Conservation (phyloP, 1,140 invertebrate species). For the Bradynema listronoti region DNA sequence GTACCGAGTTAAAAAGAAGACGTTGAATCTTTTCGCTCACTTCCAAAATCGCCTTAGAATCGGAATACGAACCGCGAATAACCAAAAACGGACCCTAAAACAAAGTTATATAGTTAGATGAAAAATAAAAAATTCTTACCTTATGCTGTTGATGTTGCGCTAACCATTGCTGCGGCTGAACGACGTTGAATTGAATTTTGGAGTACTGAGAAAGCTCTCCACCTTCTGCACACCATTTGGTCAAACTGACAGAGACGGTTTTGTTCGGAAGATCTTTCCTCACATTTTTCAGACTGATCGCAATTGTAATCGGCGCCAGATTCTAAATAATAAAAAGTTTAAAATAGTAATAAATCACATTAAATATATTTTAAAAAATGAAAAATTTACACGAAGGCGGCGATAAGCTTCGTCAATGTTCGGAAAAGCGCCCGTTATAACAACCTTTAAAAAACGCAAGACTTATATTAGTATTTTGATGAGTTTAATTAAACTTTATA, state of each 20-base stretch:
- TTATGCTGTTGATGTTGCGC: not conserved
- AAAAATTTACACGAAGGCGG: slow-evolving; percentile 25
- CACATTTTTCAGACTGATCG: slow-evolving; percentile 21
- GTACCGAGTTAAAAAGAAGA: slow-evolving; percentile 22
- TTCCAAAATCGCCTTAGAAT: slow-evolving; percentile 17
- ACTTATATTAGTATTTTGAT: too few species aligned
- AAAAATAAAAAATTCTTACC: slow-evolving; percentile 16
- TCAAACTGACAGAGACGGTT: slow-evolving; percentile 5
- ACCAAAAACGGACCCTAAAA: slow-evolving; percentile 11
- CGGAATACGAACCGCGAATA: slow-evolving; percentile 21
- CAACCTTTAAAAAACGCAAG: too few species aligned
- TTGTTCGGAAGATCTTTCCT: slow-evolving; percentile 15
- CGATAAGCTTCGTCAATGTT: slow-evolving; percentile 20
- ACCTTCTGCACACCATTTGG: slow-evolving; percentile 7
- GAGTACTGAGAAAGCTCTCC: slow-evolving; percentile 13
- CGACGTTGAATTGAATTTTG: slow-evolving; percentile 15
- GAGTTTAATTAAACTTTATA: too few species aligned
- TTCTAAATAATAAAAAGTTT: too few species aligned
- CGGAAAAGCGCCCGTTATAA: slow-evolving; percentile 21
- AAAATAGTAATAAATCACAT: too few species aligned
- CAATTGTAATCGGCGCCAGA: slow-evolving; percentile 26
- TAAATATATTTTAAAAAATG: slow-evolving; percentile 20
- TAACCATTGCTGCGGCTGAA: slow-evolving; percentile 15
- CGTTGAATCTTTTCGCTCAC: slow-evolving; percentile 10
- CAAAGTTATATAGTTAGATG: not conserved